Evolutionary conservation across 1,140 invertebrate species (phyloP).

Genomic region (Drosophila lowei): DNA sequence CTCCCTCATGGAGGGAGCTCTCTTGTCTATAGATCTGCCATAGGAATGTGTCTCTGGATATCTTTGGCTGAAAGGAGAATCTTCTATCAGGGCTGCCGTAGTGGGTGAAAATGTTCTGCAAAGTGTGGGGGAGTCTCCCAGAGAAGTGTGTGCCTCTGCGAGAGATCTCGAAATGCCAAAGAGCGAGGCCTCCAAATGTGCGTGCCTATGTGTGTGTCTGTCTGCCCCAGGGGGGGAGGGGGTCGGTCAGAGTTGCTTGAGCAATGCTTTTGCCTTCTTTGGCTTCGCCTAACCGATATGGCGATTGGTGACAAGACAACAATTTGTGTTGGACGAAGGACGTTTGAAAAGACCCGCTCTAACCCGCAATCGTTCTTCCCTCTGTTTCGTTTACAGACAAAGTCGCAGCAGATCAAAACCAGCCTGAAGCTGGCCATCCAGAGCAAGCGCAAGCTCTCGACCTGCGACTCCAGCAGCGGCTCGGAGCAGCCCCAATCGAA

Average conservation of each 20-base stretch:
- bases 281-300: conserved; percentile 48
- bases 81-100: too few species aligned
- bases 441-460: conserved; percentile 90
- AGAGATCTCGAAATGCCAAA: too few species aligned
- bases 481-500: conserved; percentile 84
- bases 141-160: too few species aligned
- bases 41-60: too few species aligned
- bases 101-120: too few species aligned
- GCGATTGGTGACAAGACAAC: conserved; percentile 70
- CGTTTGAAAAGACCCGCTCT: conserved; percentile 27
- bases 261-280: conserved; percentile 54
- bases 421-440: conserved; percentile 95
- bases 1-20: too few species aligned
- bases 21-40: too few species aligned
- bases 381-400: conserved; percentile 85
- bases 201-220: neutral
- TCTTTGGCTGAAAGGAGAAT: too few species aligned
- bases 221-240: neutral
- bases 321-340: conserved; percentile 52
- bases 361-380: conserved; percentile 14
- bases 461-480: conserved; percentile 85
- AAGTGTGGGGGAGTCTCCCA: too few species aligned
- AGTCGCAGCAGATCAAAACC: conserved; percentile 95
- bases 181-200: too few species aligned
- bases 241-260: conserved; percentile 21